Evolutionary conservation across 2,888 invertebrate species (phyloP).

Genomic region (Ecliptopera silaceata): DNA sequence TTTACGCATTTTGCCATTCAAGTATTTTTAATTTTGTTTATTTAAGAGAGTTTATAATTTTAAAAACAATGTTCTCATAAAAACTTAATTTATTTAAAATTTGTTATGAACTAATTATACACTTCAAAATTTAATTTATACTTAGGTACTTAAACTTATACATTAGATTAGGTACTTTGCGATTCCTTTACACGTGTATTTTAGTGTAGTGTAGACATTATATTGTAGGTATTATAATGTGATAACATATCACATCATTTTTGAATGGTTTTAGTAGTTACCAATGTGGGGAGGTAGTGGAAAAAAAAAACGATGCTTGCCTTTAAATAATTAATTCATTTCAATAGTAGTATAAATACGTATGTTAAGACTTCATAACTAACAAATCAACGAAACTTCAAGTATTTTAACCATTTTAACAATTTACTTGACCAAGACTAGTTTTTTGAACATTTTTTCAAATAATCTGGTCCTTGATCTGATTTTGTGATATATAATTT

Average conservation of each 20-base stretch:
- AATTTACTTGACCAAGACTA: no score
- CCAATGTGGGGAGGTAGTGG: background rate
- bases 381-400: no score
- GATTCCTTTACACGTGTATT: background rate
- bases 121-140: background rate
- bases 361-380: no score
- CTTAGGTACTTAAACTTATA: background rate
- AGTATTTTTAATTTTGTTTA: conserved; percentile 8
- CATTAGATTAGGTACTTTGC: background rate
- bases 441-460: background rate
- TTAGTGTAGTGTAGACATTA: background rate
- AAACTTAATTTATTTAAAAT: background rate
- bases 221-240: background rate
- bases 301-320: background rate
- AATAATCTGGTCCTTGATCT: background rate
- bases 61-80: background rate
- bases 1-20: conserved; percentile 3
- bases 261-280: background rate
- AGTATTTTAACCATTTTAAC: no score
- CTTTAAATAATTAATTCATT: background rate
- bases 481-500: conserved; percentile 1
- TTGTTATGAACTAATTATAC: background rate
- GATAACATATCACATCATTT: background rate
- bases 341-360: no score
- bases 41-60: background rate